Percentiles rank a stretch among this genome's conserved stretches.
Evolutionary conservation across 1,140 invertebrate species (phyloP).

Genomic region (Drosophila obscura): DNA sequence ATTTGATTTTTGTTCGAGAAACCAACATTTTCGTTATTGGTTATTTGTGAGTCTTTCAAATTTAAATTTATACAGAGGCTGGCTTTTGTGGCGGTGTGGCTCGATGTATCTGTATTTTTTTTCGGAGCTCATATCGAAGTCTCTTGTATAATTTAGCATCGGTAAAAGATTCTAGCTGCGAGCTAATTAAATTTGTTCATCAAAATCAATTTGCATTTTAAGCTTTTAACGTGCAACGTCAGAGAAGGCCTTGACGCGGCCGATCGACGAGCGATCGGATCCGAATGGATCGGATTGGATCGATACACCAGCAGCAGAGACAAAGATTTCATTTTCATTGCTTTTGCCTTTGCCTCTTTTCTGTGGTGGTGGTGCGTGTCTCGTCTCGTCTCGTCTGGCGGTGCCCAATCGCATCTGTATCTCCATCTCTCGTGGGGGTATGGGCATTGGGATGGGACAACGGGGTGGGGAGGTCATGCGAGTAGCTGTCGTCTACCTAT

Average conservation of each 20-base stretch:
- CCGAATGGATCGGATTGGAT: not conserved
- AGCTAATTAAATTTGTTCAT: slow-evolving; percentile 83
- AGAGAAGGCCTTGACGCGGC: slow-evolving; percentile 77
- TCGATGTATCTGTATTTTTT: slow-evolving; percentile 19
- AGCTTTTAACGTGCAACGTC: slow-evolving; percentile 75
- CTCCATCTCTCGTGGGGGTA: slow-evolving; percentile 28
- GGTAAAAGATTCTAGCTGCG: slow-evolving; percentile 76
- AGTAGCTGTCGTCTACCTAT: slow-evolving; percentile 12
- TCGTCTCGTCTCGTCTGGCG: slow-evolving; percentile 2
- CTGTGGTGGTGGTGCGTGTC: slow-evolving; percentile 38
- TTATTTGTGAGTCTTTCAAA: slow-evolving; percentile 17
- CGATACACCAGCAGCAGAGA: slow-evolving; percentile 2
- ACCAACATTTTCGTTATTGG: slow-evolving; percentile 9
- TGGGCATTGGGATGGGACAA: not conserved
- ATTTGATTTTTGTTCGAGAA: slow-evolving; percentile 26
- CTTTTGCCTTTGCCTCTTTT: slow-evolving; percentile 7
- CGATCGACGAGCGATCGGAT: slow-evolving; percentile 48
- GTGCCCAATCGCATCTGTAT: slow-evolving; percentile 42
- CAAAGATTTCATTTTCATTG: slow-evolving; percentile 39
- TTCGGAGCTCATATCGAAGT: slow-evolving; percentile 5
- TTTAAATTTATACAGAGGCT: slow-evolving; percentile 39
- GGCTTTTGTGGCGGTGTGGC: slow-evolving; percentile 10
- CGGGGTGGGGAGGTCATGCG: not conserved
- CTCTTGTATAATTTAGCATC: slow-evolving; percentile 73
- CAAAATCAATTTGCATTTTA: slow-evolving; percentile 82